These are phyloP conservation scores for Nymphalis io DNA, from an alignment of 1,140 invertebrate genomes.

Conservation along the genomic window DNA sequence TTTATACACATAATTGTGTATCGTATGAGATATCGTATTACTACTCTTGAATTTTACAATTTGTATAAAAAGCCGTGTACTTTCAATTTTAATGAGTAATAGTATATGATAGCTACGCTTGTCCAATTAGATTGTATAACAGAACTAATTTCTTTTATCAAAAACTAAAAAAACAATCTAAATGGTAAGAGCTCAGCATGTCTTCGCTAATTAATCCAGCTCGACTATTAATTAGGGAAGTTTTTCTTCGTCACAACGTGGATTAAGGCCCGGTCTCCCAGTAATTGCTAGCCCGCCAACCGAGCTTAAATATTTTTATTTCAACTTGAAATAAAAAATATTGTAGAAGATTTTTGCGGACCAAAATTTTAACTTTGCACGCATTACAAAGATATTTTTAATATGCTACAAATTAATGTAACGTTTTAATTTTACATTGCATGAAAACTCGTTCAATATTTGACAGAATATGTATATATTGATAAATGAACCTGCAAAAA, in stretches of 20 bases:
- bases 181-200: constrained; percentile 41
- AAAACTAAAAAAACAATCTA: constrained; percentile 25
- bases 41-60: not conserved
- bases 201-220: constrained; percentile 67
- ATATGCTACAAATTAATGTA: not conserved
- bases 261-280: constrained; percentile 52
- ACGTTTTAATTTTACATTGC: too few relatives aligned
- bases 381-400: not conserved
- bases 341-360: constrained; percentile 31
- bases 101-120: not conserved
- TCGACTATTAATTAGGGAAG: constrained; percentile 70
- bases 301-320: constrained; percentile 37
- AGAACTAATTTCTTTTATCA: constrained; percentile 22
- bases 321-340: constrained; percentile 29
- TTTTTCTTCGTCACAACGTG: constrained; percentile 63
- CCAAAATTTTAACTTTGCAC: constrained; percentile 25
- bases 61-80: not conserved
- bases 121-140: constrained; percentile 3
- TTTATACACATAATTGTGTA: not conserved
- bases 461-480: too few relatives aligned
- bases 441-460: too few relatives aligned
- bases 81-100: constrained; percentile 1
- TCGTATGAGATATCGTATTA: not conserved
- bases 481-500: too few relatives aligned
- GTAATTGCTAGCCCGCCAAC: constrained; percentile 56